Base-by-base conservation (phyloP, 2,888 invertebrate species). In the Oconnorella tubifera region DNA sequence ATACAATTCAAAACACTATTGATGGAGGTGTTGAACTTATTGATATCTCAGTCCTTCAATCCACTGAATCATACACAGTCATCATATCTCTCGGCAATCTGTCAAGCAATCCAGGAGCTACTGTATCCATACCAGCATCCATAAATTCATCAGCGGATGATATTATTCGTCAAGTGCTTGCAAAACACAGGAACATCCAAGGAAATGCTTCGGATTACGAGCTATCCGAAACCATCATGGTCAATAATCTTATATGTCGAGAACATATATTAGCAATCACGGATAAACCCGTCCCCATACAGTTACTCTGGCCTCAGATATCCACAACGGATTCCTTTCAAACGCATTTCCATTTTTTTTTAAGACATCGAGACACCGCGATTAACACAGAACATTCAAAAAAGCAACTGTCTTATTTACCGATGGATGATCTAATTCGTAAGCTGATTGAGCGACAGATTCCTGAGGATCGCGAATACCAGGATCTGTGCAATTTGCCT, bases 401-500 rank as follows among this genome's bases (percentile, higher is more conserved):
- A n/a, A n/a, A n/a, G n/a, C n/a, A n/a, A n/a, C n/a, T n/a, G n/a
- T n/a, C n/a, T n/a, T n/a, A n/a, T n/a, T n/a, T n/a, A n/a, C 75
- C 76, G 29, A 74, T 78, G 50, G 93, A 95, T 84, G 87, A 92
- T 69, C 90, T 95, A 80, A 89, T 93, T 78, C 53, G 56, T 23
- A 49, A 57, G 28, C 33, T 65, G 33, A 92, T 92, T 83, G 95
- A 96, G 83, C n/a, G n/a, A n/a, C 92, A 93, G 83, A 95, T 95
- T 83, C 86, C 95, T 33, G 90, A 91, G 78, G 92, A 93, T 83
- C 88, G 92, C 74, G 95, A 96, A 80, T 96, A 95, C 83, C 92
- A 95, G 4, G 96, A 97, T 83, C 85, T 97, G 74, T 96, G 96
- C 82, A 94, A 94, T 84, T 85, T 96, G 78, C 95, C 95, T 19